phyloP scores from a whole-genome alignment of 2,797 vertebrate genomes.

The Echiichthys vipera region DNA sequence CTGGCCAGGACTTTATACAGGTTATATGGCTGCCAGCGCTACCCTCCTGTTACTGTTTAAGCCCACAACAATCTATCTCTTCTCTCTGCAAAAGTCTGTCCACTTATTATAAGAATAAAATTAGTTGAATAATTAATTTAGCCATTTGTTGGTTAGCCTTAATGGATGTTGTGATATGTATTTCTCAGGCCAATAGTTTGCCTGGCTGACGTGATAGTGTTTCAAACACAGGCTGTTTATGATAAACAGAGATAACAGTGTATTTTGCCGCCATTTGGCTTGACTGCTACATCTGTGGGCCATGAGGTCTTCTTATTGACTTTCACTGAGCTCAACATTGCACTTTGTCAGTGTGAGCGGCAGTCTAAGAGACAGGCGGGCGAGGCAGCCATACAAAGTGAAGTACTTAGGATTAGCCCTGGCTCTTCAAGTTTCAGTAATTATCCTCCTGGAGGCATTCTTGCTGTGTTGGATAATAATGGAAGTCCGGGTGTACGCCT shows the following conservation, averaged over 20 bases:
- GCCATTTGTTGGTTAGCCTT: conserved; percentile 19
- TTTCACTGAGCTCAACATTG: conserved; percentile 75
- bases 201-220: conserved; percentile 43
- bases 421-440: conserved; percentile 87
- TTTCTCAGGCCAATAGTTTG: conserved; percentile 46
- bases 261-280: conserved; percentile 70
- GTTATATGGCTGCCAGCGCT: conserved; percentile 15
- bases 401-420: conserved; percentile 86
- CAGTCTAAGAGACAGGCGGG: conserved; percentile 82
- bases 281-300: conserved; percentile 66
- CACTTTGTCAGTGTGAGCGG: conserved; percentile 83
- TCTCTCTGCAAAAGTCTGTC: conserved; percentile 27
- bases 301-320: conserved; percentile 80
- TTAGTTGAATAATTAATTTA: conserved; percentile 31
- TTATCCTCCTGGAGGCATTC: conserved; percentile 86
- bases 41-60: conserved; percentile 16
- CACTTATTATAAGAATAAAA: conserved; percentile 36
- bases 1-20: conserved; percentile 20
- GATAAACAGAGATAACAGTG: conserved; percentile 69
- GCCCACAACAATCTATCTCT: neutral
- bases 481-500: conserved; percentile 83
- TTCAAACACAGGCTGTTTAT: conserved; percentile 60
- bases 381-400: conserved; percentile 84
- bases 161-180: conserved; percentile 37
- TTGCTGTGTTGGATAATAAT: conserved; percentile 83